Evolutionary conservation across 2,888 invertebrate genomes (phyloP).

Genomic region (Agrotis ipsilon): DNA sequence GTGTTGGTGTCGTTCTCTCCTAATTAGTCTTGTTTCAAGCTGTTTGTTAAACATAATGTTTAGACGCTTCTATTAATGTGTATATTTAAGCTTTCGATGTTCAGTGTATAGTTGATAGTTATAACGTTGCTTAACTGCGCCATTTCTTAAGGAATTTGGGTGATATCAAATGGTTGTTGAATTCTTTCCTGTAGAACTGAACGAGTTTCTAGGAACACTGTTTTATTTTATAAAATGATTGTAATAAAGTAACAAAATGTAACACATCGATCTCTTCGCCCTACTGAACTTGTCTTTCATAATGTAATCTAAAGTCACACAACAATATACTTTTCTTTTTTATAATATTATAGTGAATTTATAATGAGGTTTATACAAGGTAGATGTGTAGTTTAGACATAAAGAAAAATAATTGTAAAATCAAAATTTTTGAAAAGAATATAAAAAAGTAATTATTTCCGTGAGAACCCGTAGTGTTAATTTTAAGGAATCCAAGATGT

Average conservation of each 20-base stretch:
- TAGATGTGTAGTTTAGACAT: constrained; percentile 88
- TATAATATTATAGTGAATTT: constrained; percentile 83
- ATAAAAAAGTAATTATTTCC: constrained; percentile 70
- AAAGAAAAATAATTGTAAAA: constrained; percentile 71
- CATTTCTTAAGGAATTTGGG: constrained; percentile 88
- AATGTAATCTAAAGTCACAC: constrained; percentile 62
- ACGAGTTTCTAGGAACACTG: constrained; percentile 36
- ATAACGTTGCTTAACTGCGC: constrained; percentile 82
- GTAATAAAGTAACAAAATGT: constrained; percentile 39
- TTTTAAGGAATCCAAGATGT: constrained; percentile 82
- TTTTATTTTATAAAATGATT: constrained; percentile 39
- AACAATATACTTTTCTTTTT: constrained; percentile 66
- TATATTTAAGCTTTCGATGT: constrained; percentile 87
- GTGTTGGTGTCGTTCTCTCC: constrained; percentile 88
- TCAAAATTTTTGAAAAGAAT: constrained; percentile 81
- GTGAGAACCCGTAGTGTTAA: constrained; percentile 82
- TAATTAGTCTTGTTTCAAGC: constrained; percentile 74
- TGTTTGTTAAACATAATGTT: constrained; percentile 68
- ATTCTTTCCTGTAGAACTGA: constrained; percentile 50
- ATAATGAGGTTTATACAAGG: constrained; percentile 91
- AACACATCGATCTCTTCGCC: constrained; percentile 66
- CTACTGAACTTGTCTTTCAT: constrained; percentile 54
- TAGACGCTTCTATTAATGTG: constrained; percentile 76
- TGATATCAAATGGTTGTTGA: constrained; percentile 87
- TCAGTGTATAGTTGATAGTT: constrained; percentile 80